phyloP scores from a whole-genome alignment of 1,140 invertebrate species.

The Patella vulgata region DNA sequence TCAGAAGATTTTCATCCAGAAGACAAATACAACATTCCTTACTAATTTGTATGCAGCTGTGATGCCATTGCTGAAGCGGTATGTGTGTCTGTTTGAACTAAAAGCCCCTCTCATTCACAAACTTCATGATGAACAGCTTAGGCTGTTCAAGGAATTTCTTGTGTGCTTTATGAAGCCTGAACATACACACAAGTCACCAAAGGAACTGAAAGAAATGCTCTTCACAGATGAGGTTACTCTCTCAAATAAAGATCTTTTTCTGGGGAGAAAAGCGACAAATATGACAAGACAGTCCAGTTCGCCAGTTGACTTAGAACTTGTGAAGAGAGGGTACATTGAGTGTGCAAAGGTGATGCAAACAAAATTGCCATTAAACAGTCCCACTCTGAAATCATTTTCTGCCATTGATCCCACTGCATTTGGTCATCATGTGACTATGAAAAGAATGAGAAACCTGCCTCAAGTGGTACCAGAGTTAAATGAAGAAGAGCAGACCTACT shows the following conservation, averaged over 20 bases:
- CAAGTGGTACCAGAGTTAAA: no score
- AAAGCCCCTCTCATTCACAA: slow-evolving; percentile 31
- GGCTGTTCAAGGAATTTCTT: slow-evolving; percentile 30
- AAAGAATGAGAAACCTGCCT: no score
- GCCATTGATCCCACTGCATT: no score
- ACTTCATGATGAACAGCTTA: slow-evolving; percentile 29
- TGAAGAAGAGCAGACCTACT: no score
- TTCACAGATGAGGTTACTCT: slow-evolving; percentile 1
- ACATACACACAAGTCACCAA: neutral
- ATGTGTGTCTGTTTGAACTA: slow-evolving; percentile 29
- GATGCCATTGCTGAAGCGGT: slow-evolving; percentile 32
- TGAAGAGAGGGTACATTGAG: neutral
- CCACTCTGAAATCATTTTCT: no score
- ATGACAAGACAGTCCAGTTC: neutral
- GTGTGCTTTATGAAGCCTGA: slow-evolving; percentile 32
- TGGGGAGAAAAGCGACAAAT: no score
- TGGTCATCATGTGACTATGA: no score
- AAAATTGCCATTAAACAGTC: no score
- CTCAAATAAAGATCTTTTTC: slow-evolving; percentile 15
- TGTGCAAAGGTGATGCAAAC: no score
- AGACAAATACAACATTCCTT: slow-evolving; percentile 15
- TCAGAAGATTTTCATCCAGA: slow-evolving; percentile 16
- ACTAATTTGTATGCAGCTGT: slow-evolving; percentile 21
- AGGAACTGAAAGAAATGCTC: neutral
- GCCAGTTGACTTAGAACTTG: neutral